Conservation (phyloP, 2,797 vertebrate genomes). For the Picus viridis region DNA sequence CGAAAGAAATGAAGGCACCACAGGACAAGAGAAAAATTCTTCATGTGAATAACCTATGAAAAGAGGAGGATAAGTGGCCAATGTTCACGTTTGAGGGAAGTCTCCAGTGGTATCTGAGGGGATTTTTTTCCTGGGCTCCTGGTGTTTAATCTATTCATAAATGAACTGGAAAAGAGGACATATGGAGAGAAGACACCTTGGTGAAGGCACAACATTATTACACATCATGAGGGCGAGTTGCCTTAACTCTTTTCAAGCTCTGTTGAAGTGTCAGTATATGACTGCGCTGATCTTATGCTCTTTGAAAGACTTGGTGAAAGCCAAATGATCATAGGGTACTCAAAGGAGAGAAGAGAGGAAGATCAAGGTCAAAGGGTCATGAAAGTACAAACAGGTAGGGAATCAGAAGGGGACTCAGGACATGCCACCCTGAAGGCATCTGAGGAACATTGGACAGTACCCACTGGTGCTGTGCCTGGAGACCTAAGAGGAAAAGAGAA, state of each 20-base stretch:
- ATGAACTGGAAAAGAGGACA: background rate
- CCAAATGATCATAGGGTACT: background rate
- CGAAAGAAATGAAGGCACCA: conserved; percentile 23
- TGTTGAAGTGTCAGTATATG: background rate
- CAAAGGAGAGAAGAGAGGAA: background rate
- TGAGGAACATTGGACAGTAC: background rate
- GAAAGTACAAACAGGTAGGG: background rate
- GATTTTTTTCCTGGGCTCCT: background rate
- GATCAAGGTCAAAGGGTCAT: background rate
- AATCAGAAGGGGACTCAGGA: background rate
- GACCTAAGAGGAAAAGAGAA: background rate
- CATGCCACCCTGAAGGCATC: background rate
- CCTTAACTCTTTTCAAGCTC: background rate
- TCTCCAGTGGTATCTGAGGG: background rate
- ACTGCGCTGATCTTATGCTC: background rate
- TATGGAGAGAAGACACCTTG: background rate
- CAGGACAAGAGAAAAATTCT: background rate
- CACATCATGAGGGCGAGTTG: background rate
- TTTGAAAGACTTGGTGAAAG: background rate
- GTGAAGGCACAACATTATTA: background rate
- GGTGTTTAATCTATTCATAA: conserved; percentile 17
- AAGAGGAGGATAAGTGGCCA: background rate
- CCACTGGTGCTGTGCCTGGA: background rate
- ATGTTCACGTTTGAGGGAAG: background rate
- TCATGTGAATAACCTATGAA: background rate